Evolutionary conservation across 2,113 vertebrate genomes (phyloP).

Genomic region (Perca schrenkii): DNA sequence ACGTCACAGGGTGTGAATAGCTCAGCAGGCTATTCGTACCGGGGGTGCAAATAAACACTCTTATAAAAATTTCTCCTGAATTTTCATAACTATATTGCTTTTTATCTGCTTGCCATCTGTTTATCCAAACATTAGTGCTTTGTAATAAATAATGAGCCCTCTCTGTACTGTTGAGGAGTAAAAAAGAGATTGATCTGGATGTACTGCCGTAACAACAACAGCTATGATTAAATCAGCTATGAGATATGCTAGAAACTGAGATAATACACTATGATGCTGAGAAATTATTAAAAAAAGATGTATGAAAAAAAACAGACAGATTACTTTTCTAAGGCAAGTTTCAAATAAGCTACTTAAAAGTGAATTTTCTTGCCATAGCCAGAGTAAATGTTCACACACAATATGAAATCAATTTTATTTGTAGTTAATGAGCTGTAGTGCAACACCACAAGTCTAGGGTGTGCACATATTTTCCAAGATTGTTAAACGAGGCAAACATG

Average conservation of each 20-base stretch:
- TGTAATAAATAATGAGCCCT: background rate
- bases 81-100: too few relatives aligned
- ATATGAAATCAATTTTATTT: background rate
- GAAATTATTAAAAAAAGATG: background rate
- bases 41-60: too few relatives aligned
- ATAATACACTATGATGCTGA: background rate
- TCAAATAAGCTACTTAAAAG: background rate
- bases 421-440: background rate
- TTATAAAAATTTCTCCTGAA: too few relatives aligned
- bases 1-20: too few relatives aligned
- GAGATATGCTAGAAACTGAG: background rate
- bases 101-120: background rate
- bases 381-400: background rate
- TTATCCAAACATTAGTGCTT: background rate
- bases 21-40: too few relatives aligned
- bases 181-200: background rate
- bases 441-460: background rate
- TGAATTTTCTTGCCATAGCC: background rate
- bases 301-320: background rate
- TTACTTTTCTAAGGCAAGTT: background rate
- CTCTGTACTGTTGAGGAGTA: background rate
- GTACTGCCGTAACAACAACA: background rate
- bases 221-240: background rate
- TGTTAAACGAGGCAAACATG: background rate
- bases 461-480: background rate